Evolutionary conservation across 2,797 vertebrate species (phyloP), one percentile per base, ranked within the genome.

Genomic region (Prunella strophiata): DNA sequence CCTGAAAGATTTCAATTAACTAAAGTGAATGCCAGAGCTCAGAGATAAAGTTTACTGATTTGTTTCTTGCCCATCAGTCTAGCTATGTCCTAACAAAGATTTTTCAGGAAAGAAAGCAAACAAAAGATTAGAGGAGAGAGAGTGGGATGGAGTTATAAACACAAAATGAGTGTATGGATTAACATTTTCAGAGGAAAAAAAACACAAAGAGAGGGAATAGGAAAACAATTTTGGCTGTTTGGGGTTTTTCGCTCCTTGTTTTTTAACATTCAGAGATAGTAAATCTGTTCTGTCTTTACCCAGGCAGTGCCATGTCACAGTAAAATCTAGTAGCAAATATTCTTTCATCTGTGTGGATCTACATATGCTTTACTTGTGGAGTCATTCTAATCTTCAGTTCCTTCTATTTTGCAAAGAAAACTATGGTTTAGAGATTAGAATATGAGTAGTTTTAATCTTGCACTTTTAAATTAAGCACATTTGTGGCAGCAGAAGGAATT

Each of bases 1-100:
- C 71, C 51, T 81, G 81, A 89, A 93, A 92, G 43, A 82, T 92
- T 95, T 93, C 87, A 87, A 91, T 93, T 95, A 94, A 91, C 58
- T 82, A 1, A 84, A 91, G 14, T 62, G 66, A 94, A 94, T 81
- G 54, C 71, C 71, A 73, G 47, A 72, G 32, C 84, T 89, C 62
- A 50, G 62, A 85, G 63, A 92, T 57, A 78, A 88, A 55, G 38
- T 75, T 61, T 91, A 26, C 19, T 85, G 86, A 72, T 92, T 93
- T 61, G 6, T 23, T 87, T 84, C 70, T 89, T 48, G 42, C 54
- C 25, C 52, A 12, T 58, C 58, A 89, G 67, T 26, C 47, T 50
- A 66, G 17, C 12, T 50, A 62, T 38, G 7, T 82, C 32, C 59
- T 85, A 85, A 83, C 0, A 11, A 71, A 75, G 77, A 66, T 32